Evolutionary conservation across 2,797 vertebrate genomes (phyloP).

Genomic region (Oreochromis mossambicus): DNA sequence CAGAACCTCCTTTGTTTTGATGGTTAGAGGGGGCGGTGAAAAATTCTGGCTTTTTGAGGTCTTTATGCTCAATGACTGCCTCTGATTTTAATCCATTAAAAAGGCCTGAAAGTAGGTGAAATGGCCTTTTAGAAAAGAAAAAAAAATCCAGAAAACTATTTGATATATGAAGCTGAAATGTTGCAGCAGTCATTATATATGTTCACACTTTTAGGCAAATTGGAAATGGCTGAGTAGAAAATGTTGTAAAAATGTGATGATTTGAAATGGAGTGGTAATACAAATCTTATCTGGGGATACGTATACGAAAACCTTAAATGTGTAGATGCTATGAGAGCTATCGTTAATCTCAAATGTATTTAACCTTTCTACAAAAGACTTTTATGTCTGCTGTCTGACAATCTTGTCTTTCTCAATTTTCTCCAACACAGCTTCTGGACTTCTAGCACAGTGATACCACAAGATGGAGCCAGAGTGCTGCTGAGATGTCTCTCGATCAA

Average conservation of each 20-base stretch:
- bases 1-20: background rate
- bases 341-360: background rate
- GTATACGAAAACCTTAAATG: background rate
- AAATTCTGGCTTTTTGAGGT: background rate
- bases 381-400: background rate
- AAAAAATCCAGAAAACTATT: fast-evolving
- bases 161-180: background rate
- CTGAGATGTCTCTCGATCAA: background rate
- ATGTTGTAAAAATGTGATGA: background rate
- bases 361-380: background rate
- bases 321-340: background rate
- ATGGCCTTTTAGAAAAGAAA: background rate
- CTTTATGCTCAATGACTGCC: background rate
- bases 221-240: background rate
- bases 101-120: background rate
- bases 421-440: constrained; percentile 71
- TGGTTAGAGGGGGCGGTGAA: background rate
- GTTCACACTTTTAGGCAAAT: background rate
- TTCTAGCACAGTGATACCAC: constrained; percentile 65
- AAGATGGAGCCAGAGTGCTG: constrained; percentile 66
- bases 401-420: background rate
- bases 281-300: background rate
- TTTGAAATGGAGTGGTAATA: background rate
- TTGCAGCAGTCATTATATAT: background rate
- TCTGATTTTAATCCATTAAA: background rate